Evolutionary conservation across 2,888 invertebrate species (phyloP), one percentile per base, ranked within the genome.

Genomic region (Choreutis nemorana): DNA sequence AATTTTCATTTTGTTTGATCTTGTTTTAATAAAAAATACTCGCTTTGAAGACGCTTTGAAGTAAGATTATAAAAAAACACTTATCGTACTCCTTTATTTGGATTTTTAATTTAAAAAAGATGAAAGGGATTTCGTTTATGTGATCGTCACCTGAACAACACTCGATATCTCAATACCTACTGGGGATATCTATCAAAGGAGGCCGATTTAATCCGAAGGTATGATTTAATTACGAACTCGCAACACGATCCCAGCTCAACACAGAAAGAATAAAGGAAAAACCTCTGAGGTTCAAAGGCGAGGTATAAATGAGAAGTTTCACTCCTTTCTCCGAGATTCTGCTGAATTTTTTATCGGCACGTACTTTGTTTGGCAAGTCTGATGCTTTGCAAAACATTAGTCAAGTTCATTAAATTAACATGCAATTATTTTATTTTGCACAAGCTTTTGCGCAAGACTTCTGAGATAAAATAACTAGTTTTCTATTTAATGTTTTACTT

Each of bases 161-260:
- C 56, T 59, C 55, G 51, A 55, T 50, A 48, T 45, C 55, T 55
- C 58, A 59, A 61, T 63, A 58, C n/a, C n/a, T n/a, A n/a, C 54
- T 40, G 47, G 45, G 52, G 56, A 61, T 59, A 52, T 50, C 51
- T 59, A 52, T 50, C 51, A 58, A 52, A 63, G 51, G 52, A 52
- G 47, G 39, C 48, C 50, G 61, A 57, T 60, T 64, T 65, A 65
- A 63, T 64, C 61, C 63, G 47, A 50, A 61, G 60, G 57, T 61
- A 63, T 65, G 60, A 66, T 67, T 67, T 67, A 66, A 67, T 66
- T 66, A 64, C 57, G 50, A 55, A 61, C 55, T 56, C 61, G 56
- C 55, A 63, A 63, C 62, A 57, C 58, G 66, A 66, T 49, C 55
- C 30, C 30, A 7, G 40, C 45, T 42, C 42, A 41, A 41, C 44